These are phyloP conservation scores for Hyposoter didymator DNA, from an alignment of 2,888 invertebrate genomes.

Conservation along the genomic window DNA sequence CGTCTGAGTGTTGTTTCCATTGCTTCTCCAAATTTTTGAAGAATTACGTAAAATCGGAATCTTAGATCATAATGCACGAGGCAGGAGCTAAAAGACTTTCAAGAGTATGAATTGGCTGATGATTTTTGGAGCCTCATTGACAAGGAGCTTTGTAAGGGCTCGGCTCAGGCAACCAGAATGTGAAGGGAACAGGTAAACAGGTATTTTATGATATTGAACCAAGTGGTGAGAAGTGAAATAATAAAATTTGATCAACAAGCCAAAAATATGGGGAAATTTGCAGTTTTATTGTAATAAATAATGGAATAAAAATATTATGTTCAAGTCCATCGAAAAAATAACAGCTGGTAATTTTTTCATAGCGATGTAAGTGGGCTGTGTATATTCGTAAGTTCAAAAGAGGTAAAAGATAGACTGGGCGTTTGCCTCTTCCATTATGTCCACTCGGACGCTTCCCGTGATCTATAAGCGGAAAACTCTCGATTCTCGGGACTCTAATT, in stretches of 20 bases:
- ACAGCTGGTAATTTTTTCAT: neutral
- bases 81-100: neutral
- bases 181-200: neutral
- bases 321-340: neutral
- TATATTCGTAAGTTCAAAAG: slow-evolving; percentile 40
- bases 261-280: no score
- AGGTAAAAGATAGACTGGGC: slow-evolving; percentile 51
- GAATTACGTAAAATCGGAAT: neutral
- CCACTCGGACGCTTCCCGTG: slow-evolving; percentile 60
- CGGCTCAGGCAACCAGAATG: neutral
- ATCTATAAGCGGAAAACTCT: slow-evolving; percentile 63
- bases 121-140: neutral
- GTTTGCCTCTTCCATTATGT: slow-evolving; percentile 63
- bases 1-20: neutral
- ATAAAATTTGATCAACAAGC: no score
- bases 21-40: neutral
- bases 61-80: neutral
- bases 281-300: no score
- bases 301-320: neutral
- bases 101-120: neutral
- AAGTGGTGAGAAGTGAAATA: neutral
- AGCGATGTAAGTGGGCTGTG: neutral
- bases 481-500: slow-evolving; percentile 68
- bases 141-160: neutral
- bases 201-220: neutral